These are phyloP conservation scores for Chydorus sphaericus DNA, from an alignment of 2,888 invertebrate genomes.

Conservation along the genomic window DNA sequence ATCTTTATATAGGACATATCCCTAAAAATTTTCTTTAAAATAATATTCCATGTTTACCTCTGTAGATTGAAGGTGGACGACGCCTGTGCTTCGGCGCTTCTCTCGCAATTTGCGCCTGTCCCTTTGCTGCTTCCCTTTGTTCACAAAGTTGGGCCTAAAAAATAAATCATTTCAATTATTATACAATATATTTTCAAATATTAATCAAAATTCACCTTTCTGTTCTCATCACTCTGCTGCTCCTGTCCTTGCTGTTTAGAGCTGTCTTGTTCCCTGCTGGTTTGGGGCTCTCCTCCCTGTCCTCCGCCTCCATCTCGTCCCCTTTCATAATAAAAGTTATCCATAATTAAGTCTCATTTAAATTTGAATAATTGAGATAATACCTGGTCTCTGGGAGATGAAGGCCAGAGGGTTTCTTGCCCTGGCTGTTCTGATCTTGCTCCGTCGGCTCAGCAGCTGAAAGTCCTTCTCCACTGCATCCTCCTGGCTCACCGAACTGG, in stretches of 20 bases:
- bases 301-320: conserved; percentile 20
- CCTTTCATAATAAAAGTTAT: no score
- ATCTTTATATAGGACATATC: no score
- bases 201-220: conserved; percentile 6
- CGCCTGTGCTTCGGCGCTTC: conserved; percentile 41
- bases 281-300: conserved; percentile 28
- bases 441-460: conserved; percentile 36
- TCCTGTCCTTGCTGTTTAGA: conserved; percentile 29
- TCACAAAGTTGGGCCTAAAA: conserved; percentile 18
- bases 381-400: conserved; percentile 21
- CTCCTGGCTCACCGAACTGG: conserved; percentile 43
- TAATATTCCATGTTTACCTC: conserved; percentile 30
- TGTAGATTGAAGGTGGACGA: conserved; percentile 41
- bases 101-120: conserved; percentile 42
- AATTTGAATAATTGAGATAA: no score
- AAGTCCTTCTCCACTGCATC: conserved; percentile 42
- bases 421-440: conserved; percentile 36
- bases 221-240: conserved; percentile 29
- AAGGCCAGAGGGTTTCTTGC: conserved; percentile 25
- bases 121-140: conserved; percentile 30
- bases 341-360: no score
- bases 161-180: no score
- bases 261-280: no score
- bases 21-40: neutral
- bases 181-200: no score